Conservation (phyloP, 2,113 vertebrate genomes). For the Ptyas mucosa region DNA sequence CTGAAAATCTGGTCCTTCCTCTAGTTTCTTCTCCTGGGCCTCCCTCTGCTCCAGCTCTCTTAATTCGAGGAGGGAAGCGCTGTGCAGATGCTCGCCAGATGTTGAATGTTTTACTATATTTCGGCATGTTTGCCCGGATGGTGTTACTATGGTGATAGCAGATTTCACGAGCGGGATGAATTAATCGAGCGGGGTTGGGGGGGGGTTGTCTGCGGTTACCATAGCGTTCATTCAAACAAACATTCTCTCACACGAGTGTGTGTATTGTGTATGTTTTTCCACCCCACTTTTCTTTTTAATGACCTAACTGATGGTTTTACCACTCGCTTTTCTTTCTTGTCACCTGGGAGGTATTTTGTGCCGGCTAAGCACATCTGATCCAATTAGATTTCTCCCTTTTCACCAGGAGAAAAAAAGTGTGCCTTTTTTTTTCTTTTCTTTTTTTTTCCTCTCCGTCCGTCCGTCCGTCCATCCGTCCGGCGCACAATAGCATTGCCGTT, state of each 20-base stretch:
- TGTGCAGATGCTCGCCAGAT: conserved; percentile 69
- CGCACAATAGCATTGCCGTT: not conserved
- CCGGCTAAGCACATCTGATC: conserved; percentile 47
- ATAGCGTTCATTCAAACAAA: conserved; percentile 66
- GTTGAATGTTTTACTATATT: conserved; percentile 62
- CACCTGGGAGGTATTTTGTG: conserved; percentile 49
- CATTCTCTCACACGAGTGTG: not conserved
- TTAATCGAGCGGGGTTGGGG: conserved; percentile 53
- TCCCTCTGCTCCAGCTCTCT: conserved; percentile 45
- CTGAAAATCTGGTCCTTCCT: conserved; percentile 48
- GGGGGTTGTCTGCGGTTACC: conserved; percentile 56
- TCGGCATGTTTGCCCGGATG: conserved; percentile 63
- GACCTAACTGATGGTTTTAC: conserved; percentile 51
- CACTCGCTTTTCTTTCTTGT: conserved; percentile 39
- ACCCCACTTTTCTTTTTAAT: conserved; percentile 9
- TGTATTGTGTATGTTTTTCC: not conserved
- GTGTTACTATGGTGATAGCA: conserved; percentile 72
- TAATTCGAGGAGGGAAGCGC: conserved; percentile 53
- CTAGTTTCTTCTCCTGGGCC: conserved; percentile 18
- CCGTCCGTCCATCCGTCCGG: not conserved
- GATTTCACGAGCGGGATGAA: conserved; percentile 67
- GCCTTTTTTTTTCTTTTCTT: not conserved
- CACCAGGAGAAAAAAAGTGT: not conserved
- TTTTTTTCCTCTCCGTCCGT: not conserved
- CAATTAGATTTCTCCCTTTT: conserved; percentile 22